A percentile compares a stretch with the other conserved stretches of the same genome.
Evolutionary conservation across 2,113 vertebrate species (phyloP).

Genomic region (Aldabrachelys gigantea): DNA sequence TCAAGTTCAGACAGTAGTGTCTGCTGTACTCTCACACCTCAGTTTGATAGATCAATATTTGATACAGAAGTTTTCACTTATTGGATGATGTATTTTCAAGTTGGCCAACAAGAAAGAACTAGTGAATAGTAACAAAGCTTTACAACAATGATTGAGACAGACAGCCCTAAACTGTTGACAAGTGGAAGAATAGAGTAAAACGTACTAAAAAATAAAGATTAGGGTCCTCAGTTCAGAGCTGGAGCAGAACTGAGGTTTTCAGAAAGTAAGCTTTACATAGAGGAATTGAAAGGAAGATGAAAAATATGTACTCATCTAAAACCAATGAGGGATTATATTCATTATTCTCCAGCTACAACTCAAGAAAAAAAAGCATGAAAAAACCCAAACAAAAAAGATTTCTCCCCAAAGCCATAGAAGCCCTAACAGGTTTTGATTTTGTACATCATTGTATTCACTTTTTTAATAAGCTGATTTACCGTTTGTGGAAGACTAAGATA

Average conservation of each 20-base stretch:
- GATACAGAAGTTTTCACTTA: neutral
- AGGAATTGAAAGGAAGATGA: constrained; percentile 33
- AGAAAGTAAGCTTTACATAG: neutral
- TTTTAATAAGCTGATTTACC: neutral
- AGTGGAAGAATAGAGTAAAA: neutral
- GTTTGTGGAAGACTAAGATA: neutral
- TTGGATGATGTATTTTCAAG: neutral
- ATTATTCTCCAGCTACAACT: neutral
- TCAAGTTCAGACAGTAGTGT: fast-evolving
- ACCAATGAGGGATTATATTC: constrained; percentile 8
- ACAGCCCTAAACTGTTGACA: fast-evolving
- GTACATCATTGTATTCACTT: neutral
- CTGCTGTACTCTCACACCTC: neutral
- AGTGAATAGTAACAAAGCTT: neutral
- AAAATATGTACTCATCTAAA: neutral
- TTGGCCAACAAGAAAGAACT: neutral
- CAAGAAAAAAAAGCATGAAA: neutral
- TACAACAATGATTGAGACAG: neutral
- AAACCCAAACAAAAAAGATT: neutral
- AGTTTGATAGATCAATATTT: neutral
- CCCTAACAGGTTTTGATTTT: neutral
- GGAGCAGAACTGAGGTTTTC: neutral
- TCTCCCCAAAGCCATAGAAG: neutral
- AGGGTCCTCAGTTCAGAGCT: neutral
- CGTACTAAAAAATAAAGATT: neutral